These are phyloP conservation scores for Caerostris extrusa DNA, from an alignment of 1,140 invertebrate species.

Conservation along the genomic window DNA sequence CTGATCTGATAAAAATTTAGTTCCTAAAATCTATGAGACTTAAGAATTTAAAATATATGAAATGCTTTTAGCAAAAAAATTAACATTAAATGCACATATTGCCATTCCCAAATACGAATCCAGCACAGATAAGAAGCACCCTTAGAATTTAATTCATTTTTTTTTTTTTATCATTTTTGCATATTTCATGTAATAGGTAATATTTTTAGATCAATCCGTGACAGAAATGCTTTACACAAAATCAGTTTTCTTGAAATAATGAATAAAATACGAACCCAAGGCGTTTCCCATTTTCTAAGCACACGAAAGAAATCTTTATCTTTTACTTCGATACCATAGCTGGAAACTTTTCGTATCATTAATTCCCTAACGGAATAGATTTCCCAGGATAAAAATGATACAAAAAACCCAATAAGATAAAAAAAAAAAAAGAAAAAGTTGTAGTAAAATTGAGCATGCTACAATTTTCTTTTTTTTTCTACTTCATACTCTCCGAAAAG, in stretches of 20 bases:
- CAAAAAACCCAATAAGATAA: slow-evolving; percentile 27
- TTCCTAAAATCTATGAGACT: no score
- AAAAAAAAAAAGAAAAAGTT: background rate
- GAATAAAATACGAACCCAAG: slow-evolving; percentile 58
- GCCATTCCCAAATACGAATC: background rate
- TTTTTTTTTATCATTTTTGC: background rate
- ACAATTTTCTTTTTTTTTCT: background rate
- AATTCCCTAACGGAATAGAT: slow-evolving; percentile 56
- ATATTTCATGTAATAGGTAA: background rate
- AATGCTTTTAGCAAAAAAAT: no score
- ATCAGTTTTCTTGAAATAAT: slow-evolving; percentile 49
- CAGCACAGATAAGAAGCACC: background rate
- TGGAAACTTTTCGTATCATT: slow-evolving; percentile 54
- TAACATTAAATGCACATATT: background rate
- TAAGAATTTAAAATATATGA: no score
- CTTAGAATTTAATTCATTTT: background rate
- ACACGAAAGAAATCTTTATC: slow-evolving; percentile 57
- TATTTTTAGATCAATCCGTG: slow-evolving; percentile 38
- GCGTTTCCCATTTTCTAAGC: slow-evolving; percentile 30
- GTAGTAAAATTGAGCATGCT: slow-evolving; percentile 43
- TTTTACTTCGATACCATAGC: slow-evolving; percentile 49
- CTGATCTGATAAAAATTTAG: no score
- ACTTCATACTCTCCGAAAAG: background rate
- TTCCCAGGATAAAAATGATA: slow-evolving; percentile 53
- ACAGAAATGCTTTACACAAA: slow-evolving; percentile 61